Conservation (phyloP, 2,888 invertebrate species). For the Lepidocyrtoides sp. region DNA sequence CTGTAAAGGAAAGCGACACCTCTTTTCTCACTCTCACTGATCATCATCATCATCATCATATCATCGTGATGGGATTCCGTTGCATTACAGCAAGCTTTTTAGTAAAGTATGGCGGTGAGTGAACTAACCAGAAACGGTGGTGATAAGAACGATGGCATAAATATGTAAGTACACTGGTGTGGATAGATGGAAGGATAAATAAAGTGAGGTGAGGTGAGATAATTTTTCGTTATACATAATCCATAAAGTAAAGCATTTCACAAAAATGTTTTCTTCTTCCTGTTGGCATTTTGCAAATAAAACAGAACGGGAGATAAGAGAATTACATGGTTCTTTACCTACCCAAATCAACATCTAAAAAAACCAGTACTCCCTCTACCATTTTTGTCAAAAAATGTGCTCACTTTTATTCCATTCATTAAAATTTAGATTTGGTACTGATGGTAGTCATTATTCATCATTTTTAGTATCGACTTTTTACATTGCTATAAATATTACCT, state of each 20-base stretch:
- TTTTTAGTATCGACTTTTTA: not conserved
- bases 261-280: conserved; percentile 41
- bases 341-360: not conserved
- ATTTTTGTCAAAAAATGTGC: not conserved
- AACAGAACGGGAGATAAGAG: not conserved
- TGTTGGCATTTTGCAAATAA: conserved; percentile 41
- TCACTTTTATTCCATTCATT: not conserved
- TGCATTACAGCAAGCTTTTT: not conserved
- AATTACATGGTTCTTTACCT: not conserved
- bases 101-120: not conserved
- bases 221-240: conserved; percentile 48
- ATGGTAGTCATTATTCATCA: not conserved
- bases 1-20: conserved; percentile 44
- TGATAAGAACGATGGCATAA: not conserved
- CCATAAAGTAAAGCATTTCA: conserved; percentile 41
- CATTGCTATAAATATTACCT: not conserved
- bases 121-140: not conserved
- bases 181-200: not conserved
- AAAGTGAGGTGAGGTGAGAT: conserved; percentile 43
- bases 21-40: not conserved
- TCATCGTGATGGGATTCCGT: not conserved
- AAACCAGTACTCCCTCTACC: not conserved
- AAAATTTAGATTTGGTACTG: not conserved
- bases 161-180: not conserved
- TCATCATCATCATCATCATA: not conserved